Evolutionary conservation across 2,888 invertebrate species (phyloP).

Genomic region (Drosophila anomalata): DNA sequence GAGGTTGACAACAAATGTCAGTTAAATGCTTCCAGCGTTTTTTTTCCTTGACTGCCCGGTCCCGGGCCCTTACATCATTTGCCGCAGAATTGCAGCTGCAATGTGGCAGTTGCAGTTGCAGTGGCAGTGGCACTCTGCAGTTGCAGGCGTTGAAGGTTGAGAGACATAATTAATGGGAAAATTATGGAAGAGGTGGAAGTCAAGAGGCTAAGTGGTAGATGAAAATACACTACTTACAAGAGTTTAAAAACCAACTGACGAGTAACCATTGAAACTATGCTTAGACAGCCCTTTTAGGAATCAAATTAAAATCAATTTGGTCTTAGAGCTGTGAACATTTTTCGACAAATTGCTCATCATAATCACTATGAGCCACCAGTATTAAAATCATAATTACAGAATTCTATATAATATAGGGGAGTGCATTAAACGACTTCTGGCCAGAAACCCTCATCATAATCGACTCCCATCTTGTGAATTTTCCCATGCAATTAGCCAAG

Average conservation of each 20-base stretch:
- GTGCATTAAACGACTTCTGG: constrained; percentile 43
- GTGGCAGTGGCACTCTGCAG: constrained; percentile 15
- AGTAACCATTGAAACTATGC: not conserved
- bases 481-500: constrained; percentile 57
- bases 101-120: constrained; percentile 20
- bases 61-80: constrained; percentile 50
- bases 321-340: not conserved
- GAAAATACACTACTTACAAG: constrained; percentile 20
- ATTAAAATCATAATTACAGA: constrained; percentile 15
- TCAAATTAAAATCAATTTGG: not conserved
- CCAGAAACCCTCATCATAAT: constrained; percentile 37
- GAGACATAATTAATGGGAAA: constrained; percentile 63
- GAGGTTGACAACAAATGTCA: constrained; percentile 71
- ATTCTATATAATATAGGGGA: constrained; percentile 7
- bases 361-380: not conserved
- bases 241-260: not conserved
- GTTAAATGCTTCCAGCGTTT: constrained; percentile 62
- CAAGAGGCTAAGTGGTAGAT: constrained; percentile 21
- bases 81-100: constrained; percentile 52
- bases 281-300: not conserved
- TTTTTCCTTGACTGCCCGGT: constrained; percentile 6
- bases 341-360: not conserved
- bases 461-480: constrained; percentile 55
- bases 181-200: constrained; percentile 40
- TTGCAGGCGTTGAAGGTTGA: constrained; percentile 33